Percentiles rank a stretch among this genome's conserved stretches.
Conservation (phyloP, 2,113 vertebrate species). For the Azemiops feae region DNA sequence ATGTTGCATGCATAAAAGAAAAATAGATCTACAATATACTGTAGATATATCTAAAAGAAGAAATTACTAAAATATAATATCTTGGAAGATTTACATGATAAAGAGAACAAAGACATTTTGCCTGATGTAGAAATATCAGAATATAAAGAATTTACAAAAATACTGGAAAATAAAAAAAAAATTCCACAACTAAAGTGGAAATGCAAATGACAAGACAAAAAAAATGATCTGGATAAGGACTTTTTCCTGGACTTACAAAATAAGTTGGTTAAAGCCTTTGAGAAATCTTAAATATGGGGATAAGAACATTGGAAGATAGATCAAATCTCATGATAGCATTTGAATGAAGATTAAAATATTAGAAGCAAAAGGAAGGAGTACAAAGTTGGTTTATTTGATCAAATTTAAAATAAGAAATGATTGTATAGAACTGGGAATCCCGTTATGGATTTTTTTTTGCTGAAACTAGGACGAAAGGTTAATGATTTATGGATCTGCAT, state of each 20-base stretch:
- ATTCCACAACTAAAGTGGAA: too few relatives aligned
- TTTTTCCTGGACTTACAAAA: background rate
- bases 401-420: background rate
- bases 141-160: too few relatives aligned
- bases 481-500: background rate
- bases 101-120: background rate
- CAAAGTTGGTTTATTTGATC: background rate
- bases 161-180: too few relatives aligned
- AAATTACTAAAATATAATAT: background rate
- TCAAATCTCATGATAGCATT: background rate
- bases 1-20: background rate
- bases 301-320: background rate
- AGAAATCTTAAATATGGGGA: background rate
- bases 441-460: background rate
- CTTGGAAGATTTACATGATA: background rate
- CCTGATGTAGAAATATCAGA: too few relatives aligned
- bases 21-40: background rate
- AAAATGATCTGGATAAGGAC: too few relatives aligned
- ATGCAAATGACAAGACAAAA: too few relatives aligned
- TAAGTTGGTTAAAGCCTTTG: background rate
- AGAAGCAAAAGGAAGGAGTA: background rate
- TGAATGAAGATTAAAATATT: background rate
- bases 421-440: background rate
- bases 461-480: background rate
- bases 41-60: background rate